Conservation (phyloP, 2,113 vertebrate species). For the Tauraco erythrolophus region DNA sequence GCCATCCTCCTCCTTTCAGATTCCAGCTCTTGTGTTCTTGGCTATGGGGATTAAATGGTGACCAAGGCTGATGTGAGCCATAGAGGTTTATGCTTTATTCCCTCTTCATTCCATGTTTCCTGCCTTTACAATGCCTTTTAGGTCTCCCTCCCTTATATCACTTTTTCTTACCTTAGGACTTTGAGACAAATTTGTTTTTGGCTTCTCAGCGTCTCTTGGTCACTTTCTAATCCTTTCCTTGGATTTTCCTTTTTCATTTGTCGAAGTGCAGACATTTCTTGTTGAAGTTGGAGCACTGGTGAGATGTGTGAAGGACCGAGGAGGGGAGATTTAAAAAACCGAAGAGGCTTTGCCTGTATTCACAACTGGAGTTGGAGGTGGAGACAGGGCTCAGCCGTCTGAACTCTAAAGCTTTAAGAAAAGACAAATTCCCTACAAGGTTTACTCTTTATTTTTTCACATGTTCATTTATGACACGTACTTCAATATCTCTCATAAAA, state of each 20-base stretch:
- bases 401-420: not conserved
- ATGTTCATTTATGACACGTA: not conserved
- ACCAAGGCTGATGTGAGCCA: not conserved
- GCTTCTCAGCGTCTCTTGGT: not conserved
- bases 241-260: not conserved
- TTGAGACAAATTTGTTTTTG: not conserved
- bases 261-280: not conserved
- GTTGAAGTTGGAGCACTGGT: not conserved
- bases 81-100: not conserved
- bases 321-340: not conserved
- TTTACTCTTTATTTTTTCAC: not conserved
- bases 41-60: not conserved
- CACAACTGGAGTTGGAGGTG: not conserved
- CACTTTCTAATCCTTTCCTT: not conserved
- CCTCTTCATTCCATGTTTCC: not conserved
- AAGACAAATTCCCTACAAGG: not conserved
- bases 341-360: not conserved
- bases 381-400: too few species aligned
- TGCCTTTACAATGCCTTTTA: not conserved
- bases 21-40: not conserved
- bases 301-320: not conserved
- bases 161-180: not conserved
- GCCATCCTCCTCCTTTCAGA: too few species aligned
- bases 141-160: rapidly evolving
- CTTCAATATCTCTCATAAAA: not conserved